Base-by-base conservation (phyloP, 2,797 vertebrate genomes). In the Lepus oiostolus region DNA sequence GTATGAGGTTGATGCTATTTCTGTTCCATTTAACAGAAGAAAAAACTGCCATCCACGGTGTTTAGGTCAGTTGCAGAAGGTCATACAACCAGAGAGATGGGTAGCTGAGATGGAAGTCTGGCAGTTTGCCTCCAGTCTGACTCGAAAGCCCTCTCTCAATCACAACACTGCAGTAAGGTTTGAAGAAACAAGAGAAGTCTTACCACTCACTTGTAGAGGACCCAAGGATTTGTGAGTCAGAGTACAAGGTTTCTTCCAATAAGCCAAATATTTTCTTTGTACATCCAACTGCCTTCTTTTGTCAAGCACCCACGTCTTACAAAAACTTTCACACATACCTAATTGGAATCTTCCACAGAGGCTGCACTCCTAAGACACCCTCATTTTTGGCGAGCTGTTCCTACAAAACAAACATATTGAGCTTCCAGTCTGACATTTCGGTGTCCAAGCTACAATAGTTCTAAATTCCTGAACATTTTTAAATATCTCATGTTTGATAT, bases 401-500 rank as follows among this genome's bases (percentile, higher is more conserved):
- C 60, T 88, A 75, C 13, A 75, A 85, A 93, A 85, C 26, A 83
- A 82, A 82, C 13, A 26, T 5, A 35, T 32, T 35, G 26, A 81
- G 47, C 38, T 28, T 58, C 30, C 50, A 75, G 22, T 47, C 35
- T 68, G 88, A 52, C 30, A 75, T 82, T 77, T 86, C 63, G 14
- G 11, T 62, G 12, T 21, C 88, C 5, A 70, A 71, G 21, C 42
- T 95, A n/a, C 19, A 74, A 83, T n/a, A 80, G 28, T 77, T 90
- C 32, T n/a, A 70, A 85, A 81, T 91, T 90, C 4, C 21, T 85
- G 13, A 81, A 82, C 85, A 74, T 79, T 85, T 79, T 17, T 63
- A 94, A 88, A 88, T 88, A 68, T 4, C 19, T 76, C 28, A 26
- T 82, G 24, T 77, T 90, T 76, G 77, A 81, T 77, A 88, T 17